These are phyloP conservation scores for Aphidoletes aphidimyza DNA, from an alignment of 2,888 invertebrate species.

Conservation along the genomic window DNA sequence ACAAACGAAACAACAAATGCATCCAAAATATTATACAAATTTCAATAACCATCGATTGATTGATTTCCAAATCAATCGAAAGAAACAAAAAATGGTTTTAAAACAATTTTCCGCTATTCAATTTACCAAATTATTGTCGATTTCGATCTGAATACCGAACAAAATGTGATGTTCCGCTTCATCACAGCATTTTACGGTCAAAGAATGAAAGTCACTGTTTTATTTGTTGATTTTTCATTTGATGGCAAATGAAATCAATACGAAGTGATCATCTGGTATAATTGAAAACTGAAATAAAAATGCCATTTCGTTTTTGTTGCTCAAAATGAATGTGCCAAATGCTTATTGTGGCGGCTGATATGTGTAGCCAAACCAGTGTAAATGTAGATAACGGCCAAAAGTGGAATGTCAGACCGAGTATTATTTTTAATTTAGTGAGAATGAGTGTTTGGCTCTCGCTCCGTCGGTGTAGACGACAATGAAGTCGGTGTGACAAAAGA, in stretches of 20 bases:
- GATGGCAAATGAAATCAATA: neutral
- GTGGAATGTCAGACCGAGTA: neutral
- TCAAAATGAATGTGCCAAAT: neutral
- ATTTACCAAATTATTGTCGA: constrained; percentile 15
- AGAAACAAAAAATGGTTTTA: neutral
- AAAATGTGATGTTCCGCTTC: neutral
- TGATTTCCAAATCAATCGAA: neutral
- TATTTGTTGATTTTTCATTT: constrained; percentile 23
- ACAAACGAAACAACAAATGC: neutral
- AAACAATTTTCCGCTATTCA: constrained; percentile 37
- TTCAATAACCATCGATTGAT: constrained; percentile 27
- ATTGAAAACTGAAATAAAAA: neutral
- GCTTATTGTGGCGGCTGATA: neutral
- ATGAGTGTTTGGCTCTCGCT: neutral
- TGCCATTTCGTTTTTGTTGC: neutral
- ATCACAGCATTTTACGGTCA: neutral
- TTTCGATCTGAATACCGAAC: neutral
- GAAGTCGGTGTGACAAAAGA: constrained; percentile 13
- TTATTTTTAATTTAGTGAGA: constrained; percentile 41
- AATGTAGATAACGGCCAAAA: neutral
- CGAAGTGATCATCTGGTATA: neutral
- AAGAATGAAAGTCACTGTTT: neutral
- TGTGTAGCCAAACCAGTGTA: neutral
- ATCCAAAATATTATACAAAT: too few relatives aligned
- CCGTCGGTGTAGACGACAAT: neutral